These are phyloP conservation scores for Actenoides hombroni DNA, from an alignment of 2,113 vertebrate species.

Conservation along the genomic window DNA sequence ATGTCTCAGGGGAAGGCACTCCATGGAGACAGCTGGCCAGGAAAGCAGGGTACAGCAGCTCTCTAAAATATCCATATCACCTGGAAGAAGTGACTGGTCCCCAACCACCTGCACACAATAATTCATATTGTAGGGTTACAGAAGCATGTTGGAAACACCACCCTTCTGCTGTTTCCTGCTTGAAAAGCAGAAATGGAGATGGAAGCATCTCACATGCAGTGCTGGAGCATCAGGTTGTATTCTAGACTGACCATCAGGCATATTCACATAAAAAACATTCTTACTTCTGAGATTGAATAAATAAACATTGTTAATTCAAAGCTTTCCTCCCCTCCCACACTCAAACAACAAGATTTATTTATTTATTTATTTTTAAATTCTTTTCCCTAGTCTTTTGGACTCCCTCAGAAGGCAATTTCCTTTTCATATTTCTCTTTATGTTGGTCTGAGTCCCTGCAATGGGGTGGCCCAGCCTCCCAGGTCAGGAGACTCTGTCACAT, in stretches of 20 bases:
- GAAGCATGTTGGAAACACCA: background rate
- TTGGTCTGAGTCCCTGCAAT: background rate
- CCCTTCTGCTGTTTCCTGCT: background rate
- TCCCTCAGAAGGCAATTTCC: background rate
- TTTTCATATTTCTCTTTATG: background rate
- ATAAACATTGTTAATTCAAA: background rate
- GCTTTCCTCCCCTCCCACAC: too few species aligned
- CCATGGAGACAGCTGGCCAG: background rate
- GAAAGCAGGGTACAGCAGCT: background rate
- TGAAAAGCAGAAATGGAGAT: background rate
- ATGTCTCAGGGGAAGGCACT: background rate
- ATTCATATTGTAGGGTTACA: rapidly evolving
- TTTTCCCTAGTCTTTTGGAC: background rate
- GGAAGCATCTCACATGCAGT: background rate
- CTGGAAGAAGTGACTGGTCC: background rate
- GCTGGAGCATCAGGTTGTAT: background rate
- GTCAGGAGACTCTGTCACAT: background rate
- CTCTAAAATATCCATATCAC: background rate
- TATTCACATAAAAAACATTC: background rate
- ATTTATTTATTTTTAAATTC: background rate
- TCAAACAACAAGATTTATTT: background rate
- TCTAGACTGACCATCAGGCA: background rate
- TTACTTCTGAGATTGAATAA: background rate
- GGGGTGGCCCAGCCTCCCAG: background rate
- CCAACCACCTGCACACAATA: background rate